Conservation (phyloP, 2,113 vertebrate genomes). For the Phrynosoma blainvillii region DNA sequence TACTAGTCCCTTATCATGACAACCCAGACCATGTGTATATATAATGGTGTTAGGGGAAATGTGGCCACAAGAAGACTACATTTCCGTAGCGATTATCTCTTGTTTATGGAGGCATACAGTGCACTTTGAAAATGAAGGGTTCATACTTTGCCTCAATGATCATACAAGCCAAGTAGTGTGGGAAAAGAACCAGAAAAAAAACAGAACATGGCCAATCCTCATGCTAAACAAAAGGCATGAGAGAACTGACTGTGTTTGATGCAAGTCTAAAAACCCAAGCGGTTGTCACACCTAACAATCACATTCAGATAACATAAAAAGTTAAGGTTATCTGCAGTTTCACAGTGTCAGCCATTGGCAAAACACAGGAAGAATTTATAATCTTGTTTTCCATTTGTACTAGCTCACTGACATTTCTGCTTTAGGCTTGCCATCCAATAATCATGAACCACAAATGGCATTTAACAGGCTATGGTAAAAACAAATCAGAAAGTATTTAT, state of each 20-base stretch:
- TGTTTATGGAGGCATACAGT: background rate
- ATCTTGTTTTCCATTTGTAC: slow-evolving; percentile 49
- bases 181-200: background rate
- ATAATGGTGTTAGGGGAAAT: background rate
- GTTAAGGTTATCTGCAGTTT: slow-evolving; percentile 31
- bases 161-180: background rate
- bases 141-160: background rate
- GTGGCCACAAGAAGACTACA: background rate
- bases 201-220: background rate
- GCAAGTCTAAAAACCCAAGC: background rate
- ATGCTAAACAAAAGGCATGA: background rate
- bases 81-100: background rate
- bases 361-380: slow-evolving; percentile 26
- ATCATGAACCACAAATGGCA: slow-evolving; percentile 20
- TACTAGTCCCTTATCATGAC: background rate
- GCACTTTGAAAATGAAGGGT: background rate
- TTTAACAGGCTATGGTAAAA: slow-evolving; percentile 50
- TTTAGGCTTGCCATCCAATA: slow-evolving; percentile 10
- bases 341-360: slow-evolving; percentile 38
- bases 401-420: slow-evolving; percentile 43
- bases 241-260: slow-evolving; percentile 2
- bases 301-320: slow-evolving; percentile 32
- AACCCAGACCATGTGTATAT: background rate
- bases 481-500: background rate
- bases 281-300: slow-evolving; percentile 24